Percentiles rank a stretch among this genome's conserved stretches.
These are phyloP conservation scores for Odontomyia ornata DNA, from an alignment of 2,888 invertebrate species.

Conservation along the genomic window DNA sequence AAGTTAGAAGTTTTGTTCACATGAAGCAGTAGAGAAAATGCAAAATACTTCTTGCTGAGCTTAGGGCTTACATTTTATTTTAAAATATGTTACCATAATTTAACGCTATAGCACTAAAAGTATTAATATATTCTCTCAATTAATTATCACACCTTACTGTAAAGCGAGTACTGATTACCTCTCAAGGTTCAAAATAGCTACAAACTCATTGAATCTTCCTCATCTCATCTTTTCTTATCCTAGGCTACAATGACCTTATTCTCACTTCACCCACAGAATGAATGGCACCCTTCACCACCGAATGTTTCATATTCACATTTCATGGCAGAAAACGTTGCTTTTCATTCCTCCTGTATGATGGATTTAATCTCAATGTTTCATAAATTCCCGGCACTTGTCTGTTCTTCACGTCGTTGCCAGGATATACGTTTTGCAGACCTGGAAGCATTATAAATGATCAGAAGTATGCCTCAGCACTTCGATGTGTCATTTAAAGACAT, in stretches of 20 bases:
- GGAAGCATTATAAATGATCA: background rate
- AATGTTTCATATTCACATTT: background rate
- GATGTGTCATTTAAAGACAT: slow-evolving; percentile 1
- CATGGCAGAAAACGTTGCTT: background rate
- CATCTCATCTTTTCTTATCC: background rate
- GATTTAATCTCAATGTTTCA: slow-evolving; percentile 2
- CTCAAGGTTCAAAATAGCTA: too few relatives aligned
- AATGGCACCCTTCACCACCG: background rate
- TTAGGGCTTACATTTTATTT: too few relatives aligned
- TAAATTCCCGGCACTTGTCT: background rate
- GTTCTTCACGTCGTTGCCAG: background rate
- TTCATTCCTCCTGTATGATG: background rate
- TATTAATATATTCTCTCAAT: too few relatives aligned
- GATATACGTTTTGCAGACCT: background rate
- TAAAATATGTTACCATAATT: too few relatives aligned
- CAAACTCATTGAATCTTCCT: too few relatives aligned
- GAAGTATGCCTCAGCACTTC: background rate
- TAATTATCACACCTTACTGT: too few relatives aligned
- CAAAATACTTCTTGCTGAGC: too few relatives aligned
- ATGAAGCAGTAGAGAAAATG: too few relatives aligned
- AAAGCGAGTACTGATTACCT: too few relatives aligned
- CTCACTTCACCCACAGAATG: background rate
- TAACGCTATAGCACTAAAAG: too few relatives aligned
- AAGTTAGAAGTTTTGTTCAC: too few relatives aligned
- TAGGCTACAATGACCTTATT: background rate